Base-by-base conservation (phyloP, 2,113 vertebrate genomes). In the Grus americana region DNA sequence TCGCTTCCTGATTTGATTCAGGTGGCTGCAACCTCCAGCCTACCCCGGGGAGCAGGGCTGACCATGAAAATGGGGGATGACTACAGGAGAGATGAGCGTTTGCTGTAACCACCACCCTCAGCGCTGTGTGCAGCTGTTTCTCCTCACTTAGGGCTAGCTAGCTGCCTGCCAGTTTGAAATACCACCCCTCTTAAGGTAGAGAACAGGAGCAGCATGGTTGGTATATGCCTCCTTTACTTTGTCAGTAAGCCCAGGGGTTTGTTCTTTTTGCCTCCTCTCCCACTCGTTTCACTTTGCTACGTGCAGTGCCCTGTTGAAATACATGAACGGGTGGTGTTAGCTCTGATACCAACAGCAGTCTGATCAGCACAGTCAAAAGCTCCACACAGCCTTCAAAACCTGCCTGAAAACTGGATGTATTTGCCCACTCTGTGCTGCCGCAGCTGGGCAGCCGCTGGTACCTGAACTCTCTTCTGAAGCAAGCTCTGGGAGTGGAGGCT, bases 401-500 rank as follows among this genome's bases (percentile, higher is more conserved):
- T 81, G n/a, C 38, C 81, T 81, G 68, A 54, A 83, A 86, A 83
- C 54, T 73, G 72, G 15, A 23, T 42, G 22, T 42, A 5, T 52
- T 58, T 57, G 16, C 30, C 26, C 2, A 2, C 24, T 49, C 62
- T 0, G 0, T 63, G 38, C 52, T 75, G 67, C 44, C 5, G 2
- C 72, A 73, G 44, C 54, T 57, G 66, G 34, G 54, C 44, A 57
- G 54, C 55, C 49, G 26, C 62, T 65, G 67, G 58, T 66, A 66
- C 29, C 47, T 85, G 78, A 74, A 47, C 29, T 57, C 29, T 36
- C 73, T 11, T 58, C 73, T 46, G 57, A 49, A 57, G 30, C 0
- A 0, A 68, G 44, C 44, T 49, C 58, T 68, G 66, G 44, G 62
- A 54, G 47, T 27, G 47, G 61, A 85, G 57, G 36, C 83, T 92